These are phyloP conservation scores for Scaptomyza caliginosa DNA, from an alignment of 2,888 invertebrate species.

Conservation along the genomic window DNA sequence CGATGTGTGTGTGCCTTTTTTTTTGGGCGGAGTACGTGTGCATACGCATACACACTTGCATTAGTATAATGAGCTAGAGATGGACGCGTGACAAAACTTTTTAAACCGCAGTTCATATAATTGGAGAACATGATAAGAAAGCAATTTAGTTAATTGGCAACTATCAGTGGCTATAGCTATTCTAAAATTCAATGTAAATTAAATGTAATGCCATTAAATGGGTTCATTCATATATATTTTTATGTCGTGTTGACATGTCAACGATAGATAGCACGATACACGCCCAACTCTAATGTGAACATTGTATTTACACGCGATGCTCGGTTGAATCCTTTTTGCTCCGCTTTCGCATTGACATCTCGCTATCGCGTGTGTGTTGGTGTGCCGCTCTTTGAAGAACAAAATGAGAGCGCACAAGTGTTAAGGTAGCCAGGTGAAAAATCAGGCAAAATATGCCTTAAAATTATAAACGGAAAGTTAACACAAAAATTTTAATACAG, in stretches of 20 bases:
- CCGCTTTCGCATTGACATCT: constrained; percentile 34
- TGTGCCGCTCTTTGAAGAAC: constrained; percentile 17
- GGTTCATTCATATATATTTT: neutral
- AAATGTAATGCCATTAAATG: neutral
- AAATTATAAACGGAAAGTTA: constrained; percentile 20
- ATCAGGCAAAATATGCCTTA: constrained; percentile 10
- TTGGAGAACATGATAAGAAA: neutral
- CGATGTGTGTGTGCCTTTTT: constrained; percentile 6
- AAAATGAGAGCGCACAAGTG: constrained; percentile 30
- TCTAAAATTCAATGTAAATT: neutral
- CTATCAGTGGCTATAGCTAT: neutral
- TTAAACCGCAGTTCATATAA: neutral
- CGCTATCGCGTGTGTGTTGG: constrained; percentile 8
- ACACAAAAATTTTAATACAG: constrained; percentile 13
- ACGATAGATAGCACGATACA: neutral
- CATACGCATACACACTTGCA: neutral
- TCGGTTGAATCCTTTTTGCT: constrained; percentile 42
- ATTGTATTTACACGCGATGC: constrained; percentile 14
- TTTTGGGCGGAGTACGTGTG: constrained; percentile 42
- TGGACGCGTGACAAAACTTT: neutral
- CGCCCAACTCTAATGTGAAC: constrained; percentile 2
- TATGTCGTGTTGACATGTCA: neutral
- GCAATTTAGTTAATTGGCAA: too few species aligned
- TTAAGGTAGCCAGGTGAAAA: constrained; percentile 15
- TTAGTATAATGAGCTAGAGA: neutral